phyloP scores from a whole-genome alignment of 2,797 vertebrate genomes.

The Pterois miles region DNA sequence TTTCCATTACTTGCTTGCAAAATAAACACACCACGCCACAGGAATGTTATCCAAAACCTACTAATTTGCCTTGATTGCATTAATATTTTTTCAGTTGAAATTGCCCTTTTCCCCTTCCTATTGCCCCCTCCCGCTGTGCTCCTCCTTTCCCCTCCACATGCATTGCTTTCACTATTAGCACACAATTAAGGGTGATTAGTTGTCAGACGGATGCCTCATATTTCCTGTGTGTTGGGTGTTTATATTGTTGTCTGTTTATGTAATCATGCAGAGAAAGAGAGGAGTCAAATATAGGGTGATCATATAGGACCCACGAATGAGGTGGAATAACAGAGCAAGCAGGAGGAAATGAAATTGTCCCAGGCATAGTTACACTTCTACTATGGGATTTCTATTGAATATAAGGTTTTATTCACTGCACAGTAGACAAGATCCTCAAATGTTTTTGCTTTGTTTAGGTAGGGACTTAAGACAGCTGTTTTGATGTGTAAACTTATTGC shows the following conservation, averaged over 20 bases:
- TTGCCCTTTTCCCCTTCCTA: slow-evolving; percentile 84
- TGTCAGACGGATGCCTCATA: slow-evolving; percentile 76
- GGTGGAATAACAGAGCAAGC: neutral
- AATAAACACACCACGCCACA: slow-evolving; percentile 75
- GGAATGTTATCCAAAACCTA: slow-evolving; percentile 82
- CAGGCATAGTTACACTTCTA: neutral
- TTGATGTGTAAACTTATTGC: neutral
- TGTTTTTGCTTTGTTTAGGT: neutral
- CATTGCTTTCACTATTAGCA: slow-evolving; percentile 80
- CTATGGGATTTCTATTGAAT: neutral
- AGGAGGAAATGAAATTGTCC: neutral
- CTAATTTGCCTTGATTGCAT: slow-evolving; percentile 86
- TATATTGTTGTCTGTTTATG: slow-evolving; percentile 31
- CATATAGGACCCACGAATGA: slow-evolving; percentile 1
- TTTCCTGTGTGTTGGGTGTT: slow-evolving; percentile 70
- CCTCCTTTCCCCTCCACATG: slow-evolving; percentile 52
- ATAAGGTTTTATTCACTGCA: neutral
- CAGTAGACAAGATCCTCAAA: neutral
- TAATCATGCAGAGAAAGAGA: slow-evolving; percentile 32
- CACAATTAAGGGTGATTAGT: slow-evolving; percentile 82
- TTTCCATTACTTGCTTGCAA: slow-evolving; percentile 56
- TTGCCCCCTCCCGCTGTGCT: slow-evolving; percentile 48
- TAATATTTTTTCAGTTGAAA: slow-evolving; percentile 84
- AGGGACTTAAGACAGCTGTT: neutral
- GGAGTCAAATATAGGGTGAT: slow-evolving; percentile 20